These are phyloP conservation scores for Lepidocyrtoides sp. DNA, from an alignment of 2,888 invertebrate species.

Conservation along the genomic window DNA sequence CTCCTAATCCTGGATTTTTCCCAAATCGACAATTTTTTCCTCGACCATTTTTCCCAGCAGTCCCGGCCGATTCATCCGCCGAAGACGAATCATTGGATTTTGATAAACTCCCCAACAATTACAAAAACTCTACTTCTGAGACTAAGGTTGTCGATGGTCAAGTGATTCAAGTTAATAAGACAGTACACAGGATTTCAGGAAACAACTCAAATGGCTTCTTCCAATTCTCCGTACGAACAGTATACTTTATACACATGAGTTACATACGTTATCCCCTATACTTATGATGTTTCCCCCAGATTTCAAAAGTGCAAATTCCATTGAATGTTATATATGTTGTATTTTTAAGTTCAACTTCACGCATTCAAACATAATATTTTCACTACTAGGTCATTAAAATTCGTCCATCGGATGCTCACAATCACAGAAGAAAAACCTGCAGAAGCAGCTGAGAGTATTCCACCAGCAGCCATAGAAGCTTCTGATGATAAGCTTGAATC, in stretches of 20 bases:
- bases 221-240: conserved; percentile 81
- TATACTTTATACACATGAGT: too few species aligned
- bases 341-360: too few species aligned
- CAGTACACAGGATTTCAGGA: conserved; percentile 82
- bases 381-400: conserved; percentile 82
- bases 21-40: conserved; percentile 70
- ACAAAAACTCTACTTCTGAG: conserved; percentile 84
- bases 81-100: conserved; percentile 72
- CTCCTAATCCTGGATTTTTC: conserved; percentile 60
- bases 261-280: too few species aligned
- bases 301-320: too few species aligned
- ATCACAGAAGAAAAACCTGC: conserved; percentile 49
- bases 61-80: conserved; percentile 48
- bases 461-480: conserved; percentile 62
- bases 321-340: background rate
- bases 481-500: conserved; percentile 58
- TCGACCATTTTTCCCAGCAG: conserved; percentile 77
- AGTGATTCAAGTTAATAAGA: conserved; percentile 84
- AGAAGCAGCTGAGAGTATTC: background rate
- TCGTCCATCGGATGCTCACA: conserved; percentile 70
- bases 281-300: too few species aligned
- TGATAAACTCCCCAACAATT: conserved; percentile 82
- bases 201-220: conserved; percentile 84
- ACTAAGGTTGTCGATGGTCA: conserved; percentile 84
- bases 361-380: too few species aligned